Percentiles rank a stretch among this genome's conserved stretches.
These are phyloP conservation scores for Syngnathus rostellatus DNA, from an alignment of 2,797 vertebrate species.

Conservation along the genomic window DNA sequence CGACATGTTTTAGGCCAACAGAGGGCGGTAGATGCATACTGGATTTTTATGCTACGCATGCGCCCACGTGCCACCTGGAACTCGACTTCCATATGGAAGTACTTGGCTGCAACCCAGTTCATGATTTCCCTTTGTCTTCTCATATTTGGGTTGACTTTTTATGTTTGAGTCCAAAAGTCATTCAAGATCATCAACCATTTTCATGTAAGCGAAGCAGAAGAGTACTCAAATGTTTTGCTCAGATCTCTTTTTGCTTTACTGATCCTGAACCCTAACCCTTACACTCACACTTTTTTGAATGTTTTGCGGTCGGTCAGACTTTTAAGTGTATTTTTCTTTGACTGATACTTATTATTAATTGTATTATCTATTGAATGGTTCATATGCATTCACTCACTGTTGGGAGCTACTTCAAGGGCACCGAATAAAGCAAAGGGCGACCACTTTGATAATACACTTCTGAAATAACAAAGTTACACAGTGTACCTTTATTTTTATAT, in stretches of 20 bases:
- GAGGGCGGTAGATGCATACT: conserved; percentile 46
- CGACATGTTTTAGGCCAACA: conserved; percentile 25
- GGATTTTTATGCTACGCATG: conserved; percentile 26
- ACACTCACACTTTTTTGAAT: neutral
- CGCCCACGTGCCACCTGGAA: conserved; percentile 62
- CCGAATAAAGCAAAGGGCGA: too few relatives aligned
- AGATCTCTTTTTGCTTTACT: neutral
- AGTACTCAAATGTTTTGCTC: conserved; percentile 14
- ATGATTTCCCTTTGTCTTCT: conserved; percentile 70
- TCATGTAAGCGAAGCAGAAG: neutral
- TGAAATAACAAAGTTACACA: too few relatives aligned
- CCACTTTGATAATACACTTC: too few relatives aligned
- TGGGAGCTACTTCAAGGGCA: too few relatives aligned
- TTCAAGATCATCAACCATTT: conserved; percentile 31
- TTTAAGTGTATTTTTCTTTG: neutral
- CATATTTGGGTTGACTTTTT: conserved; percentile 58
- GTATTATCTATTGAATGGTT: neutral
- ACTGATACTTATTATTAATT: neutral
- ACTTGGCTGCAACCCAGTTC: conserved; percentile 61
- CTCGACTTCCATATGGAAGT: conserved; percentile 66
- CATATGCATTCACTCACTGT: neutral
- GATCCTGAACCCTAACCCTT: neutral
- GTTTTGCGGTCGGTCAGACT: neutral
- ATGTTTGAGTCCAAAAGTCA: conserved; percentile 37
- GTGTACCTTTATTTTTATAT: too few relatives aligned